These are phyloP conservation scores for Acanthosoma haemorrhoidale DNA, from an alignment of 2,888 invertebrate genomes.

Conservation along the genomic window DNA sequence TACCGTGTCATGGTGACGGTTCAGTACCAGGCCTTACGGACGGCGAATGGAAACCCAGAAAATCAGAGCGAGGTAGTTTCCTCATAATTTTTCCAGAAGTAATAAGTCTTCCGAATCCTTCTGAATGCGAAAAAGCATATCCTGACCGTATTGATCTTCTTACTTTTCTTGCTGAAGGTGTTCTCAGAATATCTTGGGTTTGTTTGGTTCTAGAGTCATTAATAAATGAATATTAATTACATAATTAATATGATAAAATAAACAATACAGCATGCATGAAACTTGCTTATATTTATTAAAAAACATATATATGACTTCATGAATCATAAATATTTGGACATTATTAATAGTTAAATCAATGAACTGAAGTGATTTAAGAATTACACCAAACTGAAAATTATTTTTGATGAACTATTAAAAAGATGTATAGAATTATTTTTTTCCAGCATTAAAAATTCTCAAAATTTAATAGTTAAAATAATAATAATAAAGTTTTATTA, in stretches of 20 bases:
- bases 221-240: slow-evolving; percentile 24
- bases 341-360: too few species aligned
- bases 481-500: too few species aligned
- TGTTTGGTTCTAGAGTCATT: slow-evolving; percentile 57
- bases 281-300: too few species aligned
- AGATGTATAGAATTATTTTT: too few species aligned
- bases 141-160: slow-evolving; percentile 90
- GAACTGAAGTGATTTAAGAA: too few species aligned
- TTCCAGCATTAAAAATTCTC: too few species aligned
- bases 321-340: too few species aligned
- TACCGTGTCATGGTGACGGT: slow-evolving; percentile 32
- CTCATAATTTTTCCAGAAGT: slow-evolving; percentile 94
- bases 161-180: slow-evolving; percentile 81
- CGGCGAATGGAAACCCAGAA: slow-evolving; percentile 34
- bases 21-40: slow-evolving; percentile 26
- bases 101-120: slow-evolving; percentile 94
- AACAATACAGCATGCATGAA: too few species aligned
- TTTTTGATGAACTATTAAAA: too few species aligned
- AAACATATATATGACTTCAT: too few species aligned
- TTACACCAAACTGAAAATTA: too few species aligned
- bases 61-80: slow-evolving; percentile 32
- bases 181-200: slow-evolving; percentile 73
- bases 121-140: slow-evolving; percentile 97
- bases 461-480: too few species aligned
- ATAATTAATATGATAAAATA: not conserved